These are phyloP conservation scores for Helicoverpa armigera DNA, from an alignment of 1,140 invertebrate species.

Conservation along the genomic window DNA sequence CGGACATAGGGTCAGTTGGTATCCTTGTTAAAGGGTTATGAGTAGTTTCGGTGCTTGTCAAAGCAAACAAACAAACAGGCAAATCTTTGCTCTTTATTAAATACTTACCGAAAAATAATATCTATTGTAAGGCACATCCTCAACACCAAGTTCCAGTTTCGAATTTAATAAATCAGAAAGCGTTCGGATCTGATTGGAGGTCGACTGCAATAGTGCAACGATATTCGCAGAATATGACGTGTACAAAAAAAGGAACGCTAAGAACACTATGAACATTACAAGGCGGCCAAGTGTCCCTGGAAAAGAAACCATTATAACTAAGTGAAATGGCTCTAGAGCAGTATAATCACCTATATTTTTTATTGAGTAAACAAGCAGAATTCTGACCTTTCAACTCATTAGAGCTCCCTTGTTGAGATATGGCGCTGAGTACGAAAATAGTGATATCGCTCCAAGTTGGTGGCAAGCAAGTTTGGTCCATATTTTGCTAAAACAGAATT, in stretches of 20 bases:
- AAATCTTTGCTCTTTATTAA: background rate
- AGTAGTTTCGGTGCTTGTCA: too few relatives aligned
- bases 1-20: too few relatives aligned
- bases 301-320: slow-evolving; percentile 25
- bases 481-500: slow-evolving; percentile 31
- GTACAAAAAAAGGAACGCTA: slow-evolving; percentile 85
- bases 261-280: slow-evolving; percentile 84
- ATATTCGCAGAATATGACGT: slow-evolving; percentile 89
- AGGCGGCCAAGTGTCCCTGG: slow-evolving; percentile 78
- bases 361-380: background rate
- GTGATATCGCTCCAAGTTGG: slow-evolving; percentile 75
- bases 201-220: slow-evolving; percentile 88
- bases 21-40: too few relatives aligned
- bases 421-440: slow-evolving; percentile 80
- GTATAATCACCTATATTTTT: background rate
- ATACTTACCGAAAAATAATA: slow-evolving; percentile 87
- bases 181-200: slow-evolving; percentile 87
- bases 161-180: slow-evolving; percentile 87
- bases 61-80: background rate
- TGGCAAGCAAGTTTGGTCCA: slow-evolving; percentile 47
- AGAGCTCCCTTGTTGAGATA: slow-evolving; percentile 85
- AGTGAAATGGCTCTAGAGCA: background rate
- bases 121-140: slow-evolving; percentile 88
- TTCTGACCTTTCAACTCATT: slow-evolving; percentile 78
- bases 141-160: slow-evolving; percentile 86